Percentiles rank a stretch among this genome's conserved stretches.
Evolutionary conservation across 2,113 vertebrate genomes (phyloP).

Genomic region (Hylia prasina): DNA sequence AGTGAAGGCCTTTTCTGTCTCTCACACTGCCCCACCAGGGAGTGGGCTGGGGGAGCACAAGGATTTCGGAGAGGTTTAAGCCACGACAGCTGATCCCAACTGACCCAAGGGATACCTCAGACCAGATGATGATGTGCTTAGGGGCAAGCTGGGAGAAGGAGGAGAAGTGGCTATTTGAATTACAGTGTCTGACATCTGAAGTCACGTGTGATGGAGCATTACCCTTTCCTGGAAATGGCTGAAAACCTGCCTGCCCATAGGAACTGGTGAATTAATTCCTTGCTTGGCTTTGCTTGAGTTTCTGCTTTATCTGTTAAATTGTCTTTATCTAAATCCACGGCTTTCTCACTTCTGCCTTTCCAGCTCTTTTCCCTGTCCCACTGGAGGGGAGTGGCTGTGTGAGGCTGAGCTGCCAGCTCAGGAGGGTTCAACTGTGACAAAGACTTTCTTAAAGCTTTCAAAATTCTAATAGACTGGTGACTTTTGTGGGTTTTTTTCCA

Average conservation of each 20-base stretch:
- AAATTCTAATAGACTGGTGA: neutral
- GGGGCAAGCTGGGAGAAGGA: neutral
- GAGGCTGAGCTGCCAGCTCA: neutral
- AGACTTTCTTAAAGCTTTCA: neutral
- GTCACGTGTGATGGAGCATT: fast-evolving
- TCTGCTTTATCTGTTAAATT: neutral
- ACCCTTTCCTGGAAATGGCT: neutral
- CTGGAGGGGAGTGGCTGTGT: fast-evolving
- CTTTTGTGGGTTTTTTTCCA: neutral
- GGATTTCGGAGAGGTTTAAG: neutral
- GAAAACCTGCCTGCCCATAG: neutral
- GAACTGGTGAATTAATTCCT: neutral
- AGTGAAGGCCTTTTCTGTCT: neutral
- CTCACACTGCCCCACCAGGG: fast-evolving
- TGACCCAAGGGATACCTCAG: fast-evolving
- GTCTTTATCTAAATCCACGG: neutral
- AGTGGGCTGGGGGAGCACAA: neutral
- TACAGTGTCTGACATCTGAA: fast-evolving
- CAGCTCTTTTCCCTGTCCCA: neutral
- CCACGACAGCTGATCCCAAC: fast-evolving
- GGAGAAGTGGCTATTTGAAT: neutral
- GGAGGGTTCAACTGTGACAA: neutral
- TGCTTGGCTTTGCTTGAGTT: neutral
- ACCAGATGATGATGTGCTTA: fast-evolving
- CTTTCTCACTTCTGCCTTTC: neutral